Base-by-base conservation (phyloP, 2,113 vertebrate species). In the Coryphaenoides rupestris region DNA sequence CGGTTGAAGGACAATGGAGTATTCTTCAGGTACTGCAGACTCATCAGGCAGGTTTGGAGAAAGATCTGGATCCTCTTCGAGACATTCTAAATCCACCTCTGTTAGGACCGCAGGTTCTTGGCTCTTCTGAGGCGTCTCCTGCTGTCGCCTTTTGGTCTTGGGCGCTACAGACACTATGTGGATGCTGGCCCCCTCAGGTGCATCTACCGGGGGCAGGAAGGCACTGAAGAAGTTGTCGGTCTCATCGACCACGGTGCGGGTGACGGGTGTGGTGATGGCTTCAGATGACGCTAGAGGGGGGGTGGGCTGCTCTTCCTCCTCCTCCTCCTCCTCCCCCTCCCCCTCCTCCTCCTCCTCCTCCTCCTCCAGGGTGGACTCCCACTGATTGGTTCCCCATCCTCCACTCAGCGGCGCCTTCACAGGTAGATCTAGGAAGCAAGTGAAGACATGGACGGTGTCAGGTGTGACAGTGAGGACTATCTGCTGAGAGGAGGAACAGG, bases 181-280 rank as follows among this genome's bases (percentile, higher is more conserved):
- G 67, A 84, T 82, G 81, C 89, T 90, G 66, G 89, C 85, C 62
- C 91, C 83, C 17, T 70, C 82, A 67, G 93, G 94, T 21, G 75
- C 84, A 0, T 98, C 95, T 13, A 88, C 76, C 0, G 92, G 79
- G 22, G 93, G 77, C 58, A 99, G 89, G 86, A 99, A 99, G 92
- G 93, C 92, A 94, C 92, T 94, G 77, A 99, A 99, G 89, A 99
- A 99, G 79, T 88, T 96, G 70, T 98, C 96, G 0, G 95, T 94
- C 73, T 99, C 98, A 78, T 99, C 98, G 26, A 98, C 93, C 4
- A 99, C 93, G 0, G 90, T 96, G 70, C 98, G 92, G 64, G 93
- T 94, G 68, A 99, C 95, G 0, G 98, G 98, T 50, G 93, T 98
- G n/a, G 98, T 99, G 53, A 99, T 99, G 69, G 98, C 98, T 77